Base-by-base conservation (phyloP, 2,113 vertebrate species). In the Recurvirostra avosetta region DNA sequence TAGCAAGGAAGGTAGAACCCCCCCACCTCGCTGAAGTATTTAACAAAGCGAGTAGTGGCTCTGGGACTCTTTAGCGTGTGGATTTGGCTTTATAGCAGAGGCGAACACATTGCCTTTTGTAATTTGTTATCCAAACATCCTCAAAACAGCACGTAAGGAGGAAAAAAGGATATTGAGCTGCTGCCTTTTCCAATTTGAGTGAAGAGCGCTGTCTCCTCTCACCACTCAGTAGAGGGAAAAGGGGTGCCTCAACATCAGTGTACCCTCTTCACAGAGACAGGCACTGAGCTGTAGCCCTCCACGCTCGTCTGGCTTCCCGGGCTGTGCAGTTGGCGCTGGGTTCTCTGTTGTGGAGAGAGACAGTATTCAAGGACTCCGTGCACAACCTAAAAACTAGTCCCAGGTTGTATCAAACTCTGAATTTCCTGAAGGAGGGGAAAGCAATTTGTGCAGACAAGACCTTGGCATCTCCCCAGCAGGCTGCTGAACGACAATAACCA, bases 201-300 rank as follows among this genome's bases (percentile, higher is more conserved):
- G 66, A 62, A 76, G 38, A 0, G 1, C 1, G 1, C 49, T 11
- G 12, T 59, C 34, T 83, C 11, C 21, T 70, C 25, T 34, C n/a
- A 34, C 19, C 27, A 38, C 17, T 11, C n/a, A 20, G 34, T 0
- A 59, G 20, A 88, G 43, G 71, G 47, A 55, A 20, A 82, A 62
- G 61, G 52, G 40, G 10, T 16, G 14, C 40, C 52, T 87, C n/a
- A 40, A 3, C 9, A 40, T 58, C 41, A 5, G 6, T 16, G 8
- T n/a, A 2, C 11, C 53, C 45, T 61, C 16, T 17, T 73, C 3
- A 4, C 0, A 4, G 58, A 45, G 36, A 23, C 18, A 19, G 19
- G 15, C 9, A 13, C 20, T 26, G 36, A 45, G 26, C 47, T 72
- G 0, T 8, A 25, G 16, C n/a, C 8, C 9, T 58, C 0, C 7